These are phyloP conservation scores for Meteorus colon DNA, from an alignment of 2,888 invertebrate species.

Conservation along the genomic window DNA sequence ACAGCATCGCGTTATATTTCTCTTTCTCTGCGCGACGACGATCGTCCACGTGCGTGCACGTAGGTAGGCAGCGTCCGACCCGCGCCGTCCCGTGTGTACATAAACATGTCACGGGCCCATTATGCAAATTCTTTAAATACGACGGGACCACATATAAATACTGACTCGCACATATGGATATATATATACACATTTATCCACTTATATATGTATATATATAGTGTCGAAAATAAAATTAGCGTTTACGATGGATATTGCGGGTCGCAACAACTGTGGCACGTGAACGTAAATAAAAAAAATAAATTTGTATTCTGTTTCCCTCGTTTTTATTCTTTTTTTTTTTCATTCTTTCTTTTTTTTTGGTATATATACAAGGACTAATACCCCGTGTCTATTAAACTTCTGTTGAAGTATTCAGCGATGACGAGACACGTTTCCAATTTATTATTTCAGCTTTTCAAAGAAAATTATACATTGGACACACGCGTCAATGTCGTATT, in stretches of 20 bases:
- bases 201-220: slow-evolving; percentile 26
- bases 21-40: slow-evolving; percentile 40
- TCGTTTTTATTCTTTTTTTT: not conserved
- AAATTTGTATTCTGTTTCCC: slow-evolving; percentile 13
- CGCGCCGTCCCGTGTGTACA: slow-evolving; percentile 61
- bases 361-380: not conserved
- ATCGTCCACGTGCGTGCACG: slow-evolving; percentile 55
- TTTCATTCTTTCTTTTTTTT: slow-evolving; percentile 11
- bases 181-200: slow-evolving; percentile 32
- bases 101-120: slow-evolving; percentile 71
- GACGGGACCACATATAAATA: slow-evolving; percentile 67
- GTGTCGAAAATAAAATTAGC: slow-evolving; percentile 71
- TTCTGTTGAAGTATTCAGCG: not conserved
- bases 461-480: not conserved
- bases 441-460: slow-evolving; percentile 12
- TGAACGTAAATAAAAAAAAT: not conserved
- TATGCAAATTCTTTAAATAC: slow-evolving; percentile 72
- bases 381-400: not conserved
- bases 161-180: slow-evolving; percentile 37
- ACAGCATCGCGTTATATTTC: slow-evolving; percentile 61
- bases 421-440: slow-evolving; percentile 5
- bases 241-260: slow-evolving; percentile 48
- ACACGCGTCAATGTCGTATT: not conserved
- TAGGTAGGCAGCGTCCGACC: slow-evolving; percentile 51
- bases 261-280: slow-evolving; percentile 15